These are phyloP conservation scores for Oophaga pumilio DNA, from an alignment of 2,113 vertebrate species.

Conservation along the genomic window DNA sequence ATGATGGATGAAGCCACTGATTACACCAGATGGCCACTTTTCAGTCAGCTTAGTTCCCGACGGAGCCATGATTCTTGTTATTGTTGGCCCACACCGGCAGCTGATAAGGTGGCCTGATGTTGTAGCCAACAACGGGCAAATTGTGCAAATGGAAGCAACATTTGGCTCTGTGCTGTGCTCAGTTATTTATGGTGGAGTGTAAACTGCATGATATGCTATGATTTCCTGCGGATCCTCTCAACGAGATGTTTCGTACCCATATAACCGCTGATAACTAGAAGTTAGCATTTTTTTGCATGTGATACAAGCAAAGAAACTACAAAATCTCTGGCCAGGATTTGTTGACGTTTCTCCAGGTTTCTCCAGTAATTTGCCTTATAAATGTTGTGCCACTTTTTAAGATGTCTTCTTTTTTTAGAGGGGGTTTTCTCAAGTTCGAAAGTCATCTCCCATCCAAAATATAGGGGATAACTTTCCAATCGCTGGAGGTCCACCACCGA, in stretches of 20 bases:
- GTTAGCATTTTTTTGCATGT: background rate
- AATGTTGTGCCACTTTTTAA: too few species aligned
- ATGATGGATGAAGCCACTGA: conserved; percentile 8
- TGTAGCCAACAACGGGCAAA: background rate
- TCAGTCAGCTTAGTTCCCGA: background rate
- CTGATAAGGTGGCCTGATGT: conserved; percentile 4
- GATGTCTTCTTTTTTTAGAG: too few species aligned
- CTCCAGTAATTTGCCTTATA: too few species aligned
- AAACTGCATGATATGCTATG: background rate
- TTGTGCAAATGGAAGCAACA: background rate
- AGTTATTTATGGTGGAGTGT: background rate
- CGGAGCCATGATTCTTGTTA: background rate
- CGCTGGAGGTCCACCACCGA: too few species aligned
- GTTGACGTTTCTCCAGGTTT: too few species aligned
- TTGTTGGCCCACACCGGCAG: conserved; percentile 1
- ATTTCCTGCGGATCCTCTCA: background rate
- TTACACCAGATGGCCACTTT: conserved; percentile 4
- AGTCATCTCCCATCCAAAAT: too few species aligned
- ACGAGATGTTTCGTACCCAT: background rate
- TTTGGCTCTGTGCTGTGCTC: background rate
- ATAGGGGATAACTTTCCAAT: too few species aligned
- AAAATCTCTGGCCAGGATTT: background rate
- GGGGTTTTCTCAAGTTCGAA: too few species aligned
- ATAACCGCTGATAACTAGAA: background rate
- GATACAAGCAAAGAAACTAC: background rate